Conservation (phyloP, 1,140 invertebrate species). For the Platyscapa corneri region DNA sequence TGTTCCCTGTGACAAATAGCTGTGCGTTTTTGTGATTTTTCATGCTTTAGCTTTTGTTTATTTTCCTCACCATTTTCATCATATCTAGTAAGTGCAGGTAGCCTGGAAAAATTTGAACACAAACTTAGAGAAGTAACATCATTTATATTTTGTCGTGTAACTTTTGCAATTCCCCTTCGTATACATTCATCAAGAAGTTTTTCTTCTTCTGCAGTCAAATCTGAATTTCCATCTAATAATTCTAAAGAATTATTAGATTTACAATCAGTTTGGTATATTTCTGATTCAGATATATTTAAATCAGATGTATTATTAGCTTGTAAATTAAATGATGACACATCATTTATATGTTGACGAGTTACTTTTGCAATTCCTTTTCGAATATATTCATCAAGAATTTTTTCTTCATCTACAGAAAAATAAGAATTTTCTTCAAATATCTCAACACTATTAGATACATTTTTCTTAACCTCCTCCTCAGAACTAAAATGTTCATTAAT, state of each 20-base stretch:
- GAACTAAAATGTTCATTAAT: constrained; percentile 1
- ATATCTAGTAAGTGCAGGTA: background rate
- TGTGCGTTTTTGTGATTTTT: background rate
- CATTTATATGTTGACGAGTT: constrained; percentile 55
- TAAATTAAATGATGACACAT: constrained; percentile 71
- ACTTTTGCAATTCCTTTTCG: constrained; percentile 79
- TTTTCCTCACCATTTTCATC: constrained; percentile 26
- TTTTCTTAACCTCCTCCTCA: constrained; percentile 22
- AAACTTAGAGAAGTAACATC: constrained; percentile 47
- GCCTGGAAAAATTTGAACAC: constrained; percentile 14
- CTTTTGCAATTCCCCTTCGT: constrained; percentile 83
- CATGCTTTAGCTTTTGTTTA: constrained; percentile 7
- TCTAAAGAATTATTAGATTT: constrained; percentile 58
- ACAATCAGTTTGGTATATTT: constrained; percentile 53
- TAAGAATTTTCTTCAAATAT: constrained; percentile 41
- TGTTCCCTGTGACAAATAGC: constrained; percentile 28
- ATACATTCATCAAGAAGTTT: constrained; percentile 86
- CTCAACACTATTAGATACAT: constrained; percentile 71
- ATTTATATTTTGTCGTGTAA: constrained; percentile 48
- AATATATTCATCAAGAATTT: constrained; percentile 80
- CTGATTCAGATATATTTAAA: constrained; percentile 42
- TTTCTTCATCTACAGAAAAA: constrained; percentile 77
- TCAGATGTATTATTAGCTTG: constrained; percentile 69
- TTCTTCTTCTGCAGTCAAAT: constrained; percentile 79
- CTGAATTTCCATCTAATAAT: constrained; percentile 75